phyloP scores from a whole-genome alignment of 2,113 vertebrate genomes.

The Sardina pilchardus region DNA sequence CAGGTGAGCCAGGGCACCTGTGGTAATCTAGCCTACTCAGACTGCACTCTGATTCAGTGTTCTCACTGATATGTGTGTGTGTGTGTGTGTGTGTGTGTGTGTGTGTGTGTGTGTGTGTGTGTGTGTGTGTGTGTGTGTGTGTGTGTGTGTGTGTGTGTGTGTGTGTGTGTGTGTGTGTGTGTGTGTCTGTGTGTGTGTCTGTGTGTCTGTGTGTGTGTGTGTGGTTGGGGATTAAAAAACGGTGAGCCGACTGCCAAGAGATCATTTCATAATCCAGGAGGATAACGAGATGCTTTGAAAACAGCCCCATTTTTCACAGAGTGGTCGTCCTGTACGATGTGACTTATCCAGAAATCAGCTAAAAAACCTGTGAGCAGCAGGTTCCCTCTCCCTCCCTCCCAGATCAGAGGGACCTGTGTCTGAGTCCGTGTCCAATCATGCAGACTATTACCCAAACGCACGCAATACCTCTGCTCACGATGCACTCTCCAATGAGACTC shows the following conservation, averaged over 20 bases:
- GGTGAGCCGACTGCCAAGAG: neutral
- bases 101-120: neutral
- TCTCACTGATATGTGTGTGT: neutral
- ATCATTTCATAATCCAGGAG: neutral
- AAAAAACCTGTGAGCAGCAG: constrained; percentile 6
- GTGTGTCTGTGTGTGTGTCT: neutral
- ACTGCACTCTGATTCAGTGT: too few relatives aligned
- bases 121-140: neutral
- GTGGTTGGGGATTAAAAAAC: neutral
- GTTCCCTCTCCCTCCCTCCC: neutral
- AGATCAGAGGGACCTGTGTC: neutral
- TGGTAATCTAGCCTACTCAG: neutral
- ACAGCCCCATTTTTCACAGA: neutral
- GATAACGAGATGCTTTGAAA: neutral
- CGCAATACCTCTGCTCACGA: neutral
- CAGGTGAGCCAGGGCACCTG: neutral
- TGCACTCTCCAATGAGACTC: too few relatives aligned
- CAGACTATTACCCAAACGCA: neutral
- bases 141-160: constrained; percentile 1
- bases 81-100: neutral
- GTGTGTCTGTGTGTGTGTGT: neutral
- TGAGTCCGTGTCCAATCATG: too few relatives aligned
- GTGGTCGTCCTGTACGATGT: neutral
- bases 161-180: neutral
- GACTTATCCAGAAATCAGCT: neutral